These are phyloP conservation scores for Pleuronectes platessa DNA, from an alignment of 2,113 vertebrate species.

Conservation along the genomic window DNA sequence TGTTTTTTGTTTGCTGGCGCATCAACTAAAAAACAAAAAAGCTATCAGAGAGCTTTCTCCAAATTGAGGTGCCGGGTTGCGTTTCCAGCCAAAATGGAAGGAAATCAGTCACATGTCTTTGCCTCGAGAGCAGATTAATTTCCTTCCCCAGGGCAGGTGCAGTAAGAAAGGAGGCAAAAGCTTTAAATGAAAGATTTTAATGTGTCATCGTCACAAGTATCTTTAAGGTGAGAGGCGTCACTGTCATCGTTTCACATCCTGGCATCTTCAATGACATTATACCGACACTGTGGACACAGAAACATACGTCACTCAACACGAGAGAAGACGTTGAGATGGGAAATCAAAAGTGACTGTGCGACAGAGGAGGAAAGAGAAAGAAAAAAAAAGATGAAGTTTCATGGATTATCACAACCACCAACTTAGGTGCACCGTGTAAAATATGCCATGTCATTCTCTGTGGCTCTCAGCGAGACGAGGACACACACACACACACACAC, in stretches of 20 bases:
- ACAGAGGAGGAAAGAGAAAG: constrained; percentile 5
- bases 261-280: constrained; percentile 41
- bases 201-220: constrained; percentile 6
- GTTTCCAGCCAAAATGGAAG: not conserved
- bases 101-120: constrained; percentile 6
- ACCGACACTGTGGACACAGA: constrained; percentile 75
- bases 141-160: not conserved
- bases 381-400: constrained; percentile 16
- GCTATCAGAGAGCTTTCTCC: not conserved
- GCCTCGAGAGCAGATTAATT: not conserved
- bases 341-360: constrained; percentile 7
- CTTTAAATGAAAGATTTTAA: constrained; percentile 9
- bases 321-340: constrained; percentile 9
- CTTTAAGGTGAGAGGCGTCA: constrained; percentile 2
- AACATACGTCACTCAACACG: constrained; percentile 36
- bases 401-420: constrained; percentile 25
- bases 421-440: constrained; percentile 64
- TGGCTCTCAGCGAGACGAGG: constrained; percentile 48
- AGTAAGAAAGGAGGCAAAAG: not conserved
- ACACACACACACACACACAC: constrained; percentile 48
- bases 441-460: constrained; percentile 67
- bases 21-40: not conserved
- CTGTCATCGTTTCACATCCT: constrained; percentile 38
- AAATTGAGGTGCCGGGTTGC: constrained; percentile 5
- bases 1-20: not conserved